These are phyloP conservation scores for Bombus waltoni DNA, from an alignment of 1,140 invertebrate genomes.

Conservation along the genomic window DNA sequence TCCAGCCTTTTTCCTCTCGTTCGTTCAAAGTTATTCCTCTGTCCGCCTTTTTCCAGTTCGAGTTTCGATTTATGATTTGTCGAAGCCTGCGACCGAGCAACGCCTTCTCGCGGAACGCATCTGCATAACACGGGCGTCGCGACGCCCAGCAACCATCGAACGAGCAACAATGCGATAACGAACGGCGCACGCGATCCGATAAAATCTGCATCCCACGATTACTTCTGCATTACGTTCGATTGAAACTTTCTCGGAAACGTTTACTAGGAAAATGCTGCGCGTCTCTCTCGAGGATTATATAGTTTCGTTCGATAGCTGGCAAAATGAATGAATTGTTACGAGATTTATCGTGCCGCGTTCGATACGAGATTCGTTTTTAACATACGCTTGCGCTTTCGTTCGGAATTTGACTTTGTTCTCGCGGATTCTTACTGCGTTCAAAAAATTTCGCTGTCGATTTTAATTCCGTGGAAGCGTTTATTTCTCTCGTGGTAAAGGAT, in stretches of 20 bases:
- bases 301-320: background rate
- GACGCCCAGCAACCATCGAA: background rate
- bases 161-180: slow-evolving; percentile 34
- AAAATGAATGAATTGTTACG: background rate
- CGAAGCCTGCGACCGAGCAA: slow-evolving; percentile 7
- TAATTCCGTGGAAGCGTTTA: background rate
- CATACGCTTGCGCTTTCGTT: background rate
- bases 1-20: background rate
- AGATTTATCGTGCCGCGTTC: background rate
- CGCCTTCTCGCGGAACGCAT: slow-evolving; percentile 14
- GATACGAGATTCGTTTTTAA: background rate
- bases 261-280: background rate
- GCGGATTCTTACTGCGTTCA: background rate
- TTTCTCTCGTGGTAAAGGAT: background rate
- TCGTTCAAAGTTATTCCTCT: slow-evolving; percentile 1
- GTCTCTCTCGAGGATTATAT: background rate
- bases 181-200: slow-evolving; percentile 11
- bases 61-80: slow-evolving; percentile 49
- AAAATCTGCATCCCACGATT: background rate
- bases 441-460: background rate
- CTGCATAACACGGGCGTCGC: slow-evolving; percentile 27
- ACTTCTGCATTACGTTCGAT: slow-evolving; percentile 14
- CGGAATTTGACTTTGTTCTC: background rate
- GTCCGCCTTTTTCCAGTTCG: slow-evolving; percentile 36
- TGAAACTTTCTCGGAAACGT: background rate